A percentile compares a stretch with the other conserved stretches of the same genome.
Evolutionary conservation across 2,113 vertebrate species (phyloP).

Genomic region (Dicrurus megarhynchus): DNA sequence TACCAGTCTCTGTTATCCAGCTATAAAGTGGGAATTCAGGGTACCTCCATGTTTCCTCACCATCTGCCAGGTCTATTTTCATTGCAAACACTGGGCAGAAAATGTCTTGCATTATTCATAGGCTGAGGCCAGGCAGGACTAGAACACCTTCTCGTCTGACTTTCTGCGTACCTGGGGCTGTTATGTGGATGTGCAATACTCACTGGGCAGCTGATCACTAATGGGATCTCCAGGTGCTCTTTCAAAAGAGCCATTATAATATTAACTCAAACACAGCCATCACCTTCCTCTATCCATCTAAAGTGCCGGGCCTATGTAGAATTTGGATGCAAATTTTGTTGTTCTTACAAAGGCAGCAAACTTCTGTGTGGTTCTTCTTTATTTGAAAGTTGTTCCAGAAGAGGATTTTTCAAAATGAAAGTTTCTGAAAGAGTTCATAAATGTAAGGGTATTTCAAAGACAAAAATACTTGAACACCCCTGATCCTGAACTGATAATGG

Average conservation of each 20-base stretch:
- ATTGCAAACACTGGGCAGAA: neutral
- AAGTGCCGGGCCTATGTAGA: neutral
- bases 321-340: neutral
- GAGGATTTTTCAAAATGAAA: neutral
- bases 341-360: neutral
- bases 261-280: neutral
- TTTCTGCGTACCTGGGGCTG: neutral
- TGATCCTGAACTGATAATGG: neutral
- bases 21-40: neutral
- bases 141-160: neutral
- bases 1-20: neutral
- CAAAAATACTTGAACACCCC: neutral
- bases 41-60: neutral
- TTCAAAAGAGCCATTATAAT: neutral
- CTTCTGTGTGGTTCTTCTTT: neutral
- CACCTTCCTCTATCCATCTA: neutral
- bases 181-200: neutral
- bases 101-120: neutral
- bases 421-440: neutral
- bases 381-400: neutral
- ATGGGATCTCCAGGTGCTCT: neutral
- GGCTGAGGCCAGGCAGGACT: neutral
- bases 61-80: neutral
- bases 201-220: neutral
- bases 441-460: neutral